Evolutionary conservation across 2,797 vertebrate species (phyloP), one percentile per base, ranked within the genome.

Genomic region (Rousettus madagascariensis): DNA sequence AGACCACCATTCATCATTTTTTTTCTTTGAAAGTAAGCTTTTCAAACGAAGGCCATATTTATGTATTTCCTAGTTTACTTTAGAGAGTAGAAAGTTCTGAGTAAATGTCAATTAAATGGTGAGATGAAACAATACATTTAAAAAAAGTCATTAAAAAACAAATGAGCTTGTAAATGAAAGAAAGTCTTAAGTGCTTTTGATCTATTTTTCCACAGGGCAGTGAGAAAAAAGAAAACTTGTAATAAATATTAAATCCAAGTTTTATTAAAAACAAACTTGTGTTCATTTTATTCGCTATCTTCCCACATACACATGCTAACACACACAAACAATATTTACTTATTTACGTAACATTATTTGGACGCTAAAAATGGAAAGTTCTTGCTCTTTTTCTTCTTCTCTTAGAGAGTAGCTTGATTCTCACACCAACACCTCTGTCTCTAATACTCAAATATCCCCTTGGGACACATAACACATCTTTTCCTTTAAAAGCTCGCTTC

Each of bases 401-500:
- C 59, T 13, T 38, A 38, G 79, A 75, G 53, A 19, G 49, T 71
- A 65, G 53, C 6, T 71, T 77, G 61, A 77, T 89, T 49, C 36
- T 36, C 43, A 90, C 4, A 78, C 0, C 28, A 91, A 43, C 57
- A 59, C 8, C 1, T 57, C 33, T 53, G 2, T 91, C n/a, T 38
- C 30, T 83, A 16, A 63, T 22, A 41, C 43, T 49, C 10, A 72
- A 77, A 72, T 51, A 30, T 51, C 8, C 85, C n/a, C 36, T 61
- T 86, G 69, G 91, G 87, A 69, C 24, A 43, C 11, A 53, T 61
- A 57, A 59, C 24, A 65, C 28, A 38, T 4, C 43, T 41, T 71
- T 82, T 66, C 26, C 63, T 72, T 92, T 96, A 92, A 95, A 95
- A 22, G 6, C 6, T 63, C 41, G 38, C 12, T 46, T 88, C 57